phyloP scores from a whole-genome alignment of 2,113 vertebrate species.

The Dipodomys merriami region DNA sequence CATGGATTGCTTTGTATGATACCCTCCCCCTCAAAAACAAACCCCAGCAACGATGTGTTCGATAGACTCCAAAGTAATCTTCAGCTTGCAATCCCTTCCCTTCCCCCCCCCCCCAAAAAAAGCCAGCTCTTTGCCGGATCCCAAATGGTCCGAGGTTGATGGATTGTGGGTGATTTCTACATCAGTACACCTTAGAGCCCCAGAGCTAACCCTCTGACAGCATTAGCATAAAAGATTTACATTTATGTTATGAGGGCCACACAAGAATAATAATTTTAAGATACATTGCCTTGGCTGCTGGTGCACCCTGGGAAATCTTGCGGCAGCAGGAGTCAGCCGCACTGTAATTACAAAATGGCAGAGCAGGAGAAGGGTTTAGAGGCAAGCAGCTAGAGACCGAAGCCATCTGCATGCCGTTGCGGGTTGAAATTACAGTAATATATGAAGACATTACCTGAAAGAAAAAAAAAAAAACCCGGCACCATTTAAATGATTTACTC shows the following conservation, averaged over 20 bases:
- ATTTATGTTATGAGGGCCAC: slow-evolving; percentile 90
- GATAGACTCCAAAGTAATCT: slow-evolving; percentile 83
- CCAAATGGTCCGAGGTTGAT: slow-evolving; percentile 85
- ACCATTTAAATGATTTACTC: slow-evolving; percentile 91
- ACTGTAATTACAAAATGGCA: slow-evolving; percentile 91
- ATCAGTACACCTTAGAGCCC: slow-evolving; percentile 88
- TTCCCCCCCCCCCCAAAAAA: slow-evolving; percentile 78
- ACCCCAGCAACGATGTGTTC: slow-evolving; percentile 60
- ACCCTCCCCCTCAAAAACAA: background rate
- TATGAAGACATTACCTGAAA: slow-evolving; percentile 92
- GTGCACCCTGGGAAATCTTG: slow-evolving; percentile 90
- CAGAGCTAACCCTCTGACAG: slow-evolving; percentile 89
- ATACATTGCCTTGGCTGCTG: slow-evolving; percentile 87
- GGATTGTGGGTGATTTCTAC: slow-evolving; percentile 88
- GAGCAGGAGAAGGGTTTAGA: slow-evolving; percentile 84
- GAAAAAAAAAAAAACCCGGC: slow-evolving; percentile 80
- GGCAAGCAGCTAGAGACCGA: slow-evolving; percentile 85
- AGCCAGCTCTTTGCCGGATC: slow-evolving; percentile 83
- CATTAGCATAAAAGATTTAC: slow-evolving; percentile 92
- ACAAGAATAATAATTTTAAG: slow-evolving; percentile 91
- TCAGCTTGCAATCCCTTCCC: slow-evolving; percentile 77
- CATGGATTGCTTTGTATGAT: background rate
- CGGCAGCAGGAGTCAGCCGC: slow-evolving; percentile 83
- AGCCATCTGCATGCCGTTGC: slow-evolving; percentile 90
- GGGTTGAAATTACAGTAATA: slow-evolving; percentile 91